Base-by-base conservation (phyloP, 2,888 invertebrate species). In the Drosophila histrio region DNA sequence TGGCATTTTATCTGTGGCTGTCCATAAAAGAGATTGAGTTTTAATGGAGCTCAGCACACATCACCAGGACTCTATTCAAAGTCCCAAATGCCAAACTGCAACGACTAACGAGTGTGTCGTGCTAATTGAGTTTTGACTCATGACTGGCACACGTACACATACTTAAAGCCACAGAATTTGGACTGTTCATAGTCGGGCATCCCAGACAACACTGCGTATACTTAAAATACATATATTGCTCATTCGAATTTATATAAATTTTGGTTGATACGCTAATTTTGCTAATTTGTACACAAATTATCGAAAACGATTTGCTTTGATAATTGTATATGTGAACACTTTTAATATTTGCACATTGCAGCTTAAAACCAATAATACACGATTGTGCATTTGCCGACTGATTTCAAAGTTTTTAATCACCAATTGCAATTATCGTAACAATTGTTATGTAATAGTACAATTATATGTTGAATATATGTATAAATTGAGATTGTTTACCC, bases 31-130 rank as follows among this genome's bases (percentile, higher is more conserved):
- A 44, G 49, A 74, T 62, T 54, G 44, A 21, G 38, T 57, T 70
- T 56, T 47, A 66, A 72, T 72, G 72, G 54, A 64, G 57, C 43
- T 52, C 57, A 38, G 34, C 36, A 24, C 28, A 36, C 39, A 44
- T 19, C 30, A 47, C 1, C 2, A 2, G 3, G 22, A 5, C n/a
- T 26, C 24, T 6, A 30, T 22, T 36, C 41, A 6, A 56, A 52
- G 30, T n/a, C 15, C 43, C 28, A 44, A 64, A 50, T 30, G 57
- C 21, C 46, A 60, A 43, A 19, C n/a, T 50, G 22, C 38, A 44
- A 44, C 49, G 70, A 68, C 70, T 75, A 69, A 76, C 74, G 71
- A 60, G 41, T 53, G 49, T 41, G 44, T 44, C 38, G 38, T 24
- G 44, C 38, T 59, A 70, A 85, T 76, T 70, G 65, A 56, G 67